phyloP scores from a whole-genome alignment of 2,113 vertebrate species.

The Austrofundulus limnaeus region DNA sequence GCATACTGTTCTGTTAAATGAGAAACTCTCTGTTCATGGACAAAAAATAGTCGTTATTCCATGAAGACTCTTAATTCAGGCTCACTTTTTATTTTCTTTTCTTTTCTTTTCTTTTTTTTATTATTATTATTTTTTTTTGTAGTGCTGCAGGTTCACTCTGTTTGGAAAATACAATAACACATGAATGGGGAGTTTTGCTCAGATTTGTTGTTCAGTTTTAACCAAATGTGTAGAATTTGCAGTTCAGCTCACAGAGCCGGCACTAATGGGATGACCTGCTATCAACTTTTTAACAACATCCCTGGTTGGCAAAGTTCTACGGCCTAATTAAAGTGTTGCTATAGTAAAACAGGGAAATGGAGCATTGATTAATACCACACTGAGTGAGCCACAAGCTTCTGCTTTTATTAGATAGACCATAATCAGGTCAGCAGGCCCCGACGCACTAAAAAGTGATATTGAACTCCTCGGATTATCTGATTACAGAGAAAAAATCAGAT shows the following conservation, averaged over 20 bases:
- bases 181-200: background rate
- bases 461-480: slow-evolving; percentile 54
- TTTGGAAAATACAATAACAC: background rate
- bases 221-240: background rate
- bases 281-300: slow-evolving; percentile 18
- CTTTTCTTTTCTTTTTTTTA: too few species aligned
- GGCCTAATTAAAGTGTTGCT: slow-evolving; percentile 39
- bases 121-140: too few species aligned
- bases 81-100: slow-evolving; percentile 19
- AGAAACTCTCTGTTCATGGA: slow-evolving; percentile 10
- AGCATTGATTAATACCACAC: slow-evolving; percentile 50
- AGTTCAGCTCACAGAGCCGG: slow-evolving; percentile 7
- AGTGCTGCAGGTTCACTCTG: slow-evolving; percentile 8
- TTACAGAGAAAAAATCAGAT: slow-evolving; percentile 60
- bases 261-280: background rate
- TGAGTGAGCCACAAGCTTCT: slow-evolving; percentile 18
- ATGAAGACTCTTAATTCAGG: slow-evolving; percentile 16
- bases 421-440: slow-evolving; percentile 55
- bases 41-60: slow-evolving; percentile 15
- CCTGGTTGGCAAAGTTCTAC: slow-evolving; percentile 23
- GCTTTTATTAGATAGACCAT: slow-evolving; percentile 50
- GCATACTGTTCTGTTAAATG: background rate
- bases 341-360: slow-evolving; percentile 11
- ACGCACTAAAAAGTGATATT: slow-evolving; percentile 38
- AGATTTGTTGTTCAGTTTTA: slow-evolving; percentile 1